phyloP scores from a whole-genome alignment of 2,888 invertebrate species.

The Hypsopygia costalis region DNA sequence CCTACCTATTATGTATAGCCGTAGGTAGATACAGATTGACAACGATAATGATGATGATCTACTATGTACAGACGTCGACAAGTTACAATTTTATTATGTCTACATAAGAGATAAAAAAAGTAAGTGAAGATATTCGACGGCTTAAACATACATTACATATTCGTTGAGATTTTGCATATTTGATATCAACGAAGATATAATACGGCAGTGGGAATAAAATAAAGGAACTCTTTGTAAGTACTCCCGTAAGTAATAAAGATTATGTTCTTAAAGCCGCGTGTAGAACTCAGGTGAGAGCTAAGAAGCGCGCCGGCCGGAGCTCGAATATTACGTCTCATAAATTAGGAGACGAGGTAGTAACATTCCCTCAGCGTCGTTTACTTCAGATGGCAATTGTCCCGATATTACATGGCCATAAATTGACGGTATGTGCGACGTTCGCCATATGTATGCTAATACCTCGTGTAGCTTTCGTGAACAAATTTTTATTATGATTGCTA shows the following conservation, averaged over 20 bases:
- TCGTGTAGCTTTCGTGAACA: constrained; percentile 36
- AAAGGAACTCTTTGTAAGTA: constrained; percentile 48
- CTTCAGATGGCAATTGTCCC: constrained; percentile 61
- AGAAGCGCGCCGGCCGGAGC: constrained; percentile 33
- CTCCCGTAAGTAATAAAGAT: constrained; percentile 55
- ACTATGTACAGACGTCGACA: no score
- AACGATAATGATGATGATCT: no score
- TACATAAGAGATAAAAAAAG: constrained; percentile 22
- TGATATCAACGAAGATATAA: constrained; percentile 42
- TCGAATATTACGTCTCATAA: constrained; percentile 67
- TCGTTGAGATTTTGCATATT: constrained; percentile 44
- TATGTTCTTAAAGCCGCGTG: constrained; percentile 56
- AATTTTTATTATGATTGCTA: constrained; percentile 47
- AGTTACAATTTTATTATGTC: no score
- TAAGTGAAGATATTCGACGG: constrained; percentile 28
- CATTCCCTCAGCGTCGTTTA: constrained; percentile 54
- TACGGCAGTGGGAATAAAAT: constrained; percentile 45
- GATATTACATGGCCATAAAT: constrained; percentile 70
- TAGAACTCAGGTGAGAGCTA: constrained; percentile 36
- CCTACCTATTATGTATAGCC: no score
- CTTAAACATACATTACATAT: constrained; percentile 35
- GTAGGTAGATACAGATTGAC: no score
- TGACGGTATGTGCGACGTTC: constrained; percentile 35
- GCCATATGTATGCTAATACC: constrained; percentile 47
- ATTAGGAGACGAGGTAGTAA: constrained; percentile 49